Conservation (phyloP, 2,888 invertebrate species). For the Pantelozetes paolii region DNA sequence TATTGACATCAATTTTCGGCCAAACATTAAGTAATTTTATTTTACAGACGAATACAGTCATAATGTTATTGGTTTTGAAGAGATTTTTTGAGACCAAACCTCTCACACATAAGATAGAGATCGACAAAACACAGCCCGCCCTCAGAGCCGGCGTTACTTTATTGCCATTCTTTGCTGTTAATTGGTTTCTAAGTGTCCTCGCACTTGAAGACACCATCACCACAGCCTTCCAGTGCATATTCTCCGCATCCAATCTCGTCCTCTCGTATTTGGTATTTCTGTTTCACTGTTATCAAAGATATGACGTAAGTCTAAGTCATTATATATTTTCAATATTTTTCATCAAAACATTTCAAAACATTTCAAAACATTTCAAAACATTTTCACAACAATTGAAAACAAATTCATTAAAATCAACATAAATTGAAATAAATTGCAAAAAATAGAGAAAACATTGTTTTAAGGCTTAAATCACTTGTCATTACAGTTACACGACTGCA, state of each 20-base stretch:
- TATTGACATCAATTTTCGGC: neutral
- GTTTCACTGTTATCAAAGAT: constrained; percentile 42
- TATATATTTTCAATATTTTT: neutral
- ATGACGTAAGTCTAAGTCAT: constrained; percentile 41
- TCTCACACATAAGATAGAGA: constrained; percentile 47
- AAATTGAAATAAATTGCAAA: neutral
- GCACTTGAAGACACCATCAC: constrained; percentile 64
- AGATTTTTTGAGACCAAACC: constrained; percentile 49
- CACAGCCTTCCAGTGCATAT: constrained; percentile 51
- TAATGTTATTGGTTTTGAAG: constrained; percentile 52
- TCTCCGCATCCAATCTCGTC: constrained; percentile 51
- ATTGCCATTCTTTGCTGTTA: constrained; percentile 66
- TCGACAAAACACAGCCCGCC: constrained; percentile 54
- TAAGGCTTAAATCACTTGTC: neutral
- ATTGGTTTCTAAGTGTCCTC: constrained; percentile 70
- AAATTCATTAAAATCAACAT: neutral
- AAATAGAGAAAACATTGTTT: neutral
- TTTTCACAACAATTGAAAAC: neutral
- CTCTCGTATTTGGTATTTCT: constrained; percentile 47
- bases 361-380: too few species aligned
- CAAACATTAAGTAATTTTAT: too few species aligned
- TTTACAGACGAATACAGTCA: constrained; percentile 52
- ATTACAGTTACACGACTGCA: constrained; percentile 28
- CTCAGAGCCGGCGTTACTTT: constrained; percentile 64
- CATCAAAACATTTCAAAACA: neutral